phyloP scores from a whole-genome alignment of 2,113 vertebrate genomes.

The Mystacornis crossleyi region DNA sequence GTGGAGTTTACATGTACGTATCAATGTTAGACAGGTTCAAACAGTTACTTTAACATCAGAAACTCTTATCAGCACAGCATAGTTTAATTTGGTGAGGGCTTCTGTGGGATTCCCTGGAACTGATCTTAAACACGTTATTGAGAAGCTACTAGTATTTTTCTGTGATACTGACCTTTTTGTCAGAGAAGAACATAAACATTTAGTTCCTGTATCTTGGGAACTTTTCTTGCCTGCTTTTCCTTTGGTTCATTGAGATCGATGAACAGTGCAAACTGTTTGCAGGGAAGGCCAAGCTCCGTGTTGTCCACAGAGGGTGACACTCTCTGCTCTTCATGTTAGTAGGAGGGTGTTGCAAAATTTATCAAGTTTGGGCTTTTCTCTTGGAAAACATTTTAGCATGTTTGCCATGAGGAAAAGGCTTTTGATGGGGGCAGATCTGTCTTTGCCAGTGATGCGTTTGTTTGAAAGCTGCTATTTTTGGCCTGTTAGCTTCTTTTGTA shows the following conservation, averaged over 20 bases:
- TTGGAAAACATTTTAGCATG: not conserved
- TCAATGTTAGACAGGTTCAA: not conserved
- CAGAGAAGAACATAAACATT: not conserved
- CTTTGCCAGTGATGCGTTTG: not conserved
- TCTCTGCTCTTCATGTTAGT: not conserved
- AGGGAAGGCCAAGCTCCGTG: not conserved
- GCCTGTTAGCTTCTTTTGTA: conserved; percentile 47
- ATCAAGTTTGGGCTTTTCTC: not conserved
- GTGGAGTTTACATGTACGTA: not conserved
- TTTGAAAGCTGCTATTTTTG: conserved; percentile 49
- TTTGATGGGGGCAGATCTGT: not conserved
- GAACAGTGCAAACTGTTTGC: not conserved
- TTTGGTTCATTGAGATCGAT: not conserved
- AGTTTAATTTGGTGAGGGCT: not conserved
- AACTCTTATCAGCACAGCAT: not conserved
- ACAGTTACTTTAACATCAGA: not conserved
- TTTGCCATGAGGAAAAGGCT: not conserved
- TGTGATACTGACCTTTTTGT: not conserved
- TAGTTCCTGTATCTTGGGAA: not conserved
- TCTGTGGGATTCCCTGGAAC: not conserved
- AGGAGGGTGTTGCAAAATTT: not conserved
- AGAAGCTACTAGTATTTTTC: not conserved
- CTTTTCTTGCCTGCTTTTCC: not conserved
- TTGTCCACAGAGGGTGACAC: not conserved
- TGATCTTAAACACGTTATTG: not conserved